phyloP scores from a whole-genome alignment of 2,888 invertebrate species.

The Drosophila prostipennis region DNA sequence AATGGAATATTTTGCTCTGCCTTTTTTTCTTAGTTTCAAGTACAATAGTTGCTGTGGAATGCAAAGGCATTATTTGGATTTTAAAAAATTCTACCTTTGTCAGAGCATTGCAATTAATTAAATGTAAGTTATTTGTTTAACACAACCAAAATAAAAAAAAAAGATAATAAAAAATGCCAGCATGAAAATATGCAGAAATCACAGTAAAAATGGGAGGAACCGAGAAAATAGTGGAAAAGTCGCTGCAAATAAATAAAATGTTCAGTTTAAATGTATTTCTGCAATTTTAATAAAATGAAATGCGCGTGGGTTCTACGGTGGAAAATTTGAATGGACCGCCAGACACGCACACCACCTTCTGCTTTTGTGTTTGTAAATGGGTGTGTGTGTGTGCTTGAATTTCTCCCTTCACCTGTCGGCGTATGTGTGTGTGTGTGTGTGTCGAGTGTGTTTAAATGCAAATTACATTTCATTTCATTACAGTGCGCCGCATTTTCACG shows the following conservation, averaged over 20 bases:
- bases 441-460: conserved; percentile 69
- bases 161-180: conserved; percentile 31
- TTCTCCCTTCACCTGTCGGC: conserved; percentile 14
- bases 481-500: conserved; percentile 71
- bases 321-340: conserved; percentile 61
- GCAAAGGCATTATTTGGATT: conserved; percentile 9
- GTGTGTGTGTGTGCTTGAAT: background rate
- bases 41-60: background rate
- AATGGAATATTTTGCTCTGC: background rate
- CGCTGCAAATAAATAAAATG: conserved; percentile 44
- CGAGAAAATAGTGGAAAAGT: conserved; percentile 8
- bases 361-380: conserved; percentile 30
- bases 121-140: conserved; percentile 41
- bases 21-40: background rate
- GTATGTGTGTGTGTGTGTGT: conserved; percentile 7
- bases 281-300: conserved; percentile 78
- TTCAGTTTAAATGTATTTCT: conserved; percentile 68
- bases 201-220: conserved; percentile 8
- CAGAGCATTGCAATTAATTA: conserved; percentile 50
- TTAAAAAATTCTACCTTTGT: conserved; percentile 21
- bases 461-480: conserved; percentile 78
- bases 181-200: conserved; percentile 42
- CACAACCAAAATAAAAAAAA: conserved; percentile 13
- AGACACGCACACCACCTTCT: conserved; percentile 23
- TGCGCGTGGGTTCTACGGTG: conserved; percentile 63